Conservation (phyloP, 2,888 invertebrate genomes). For the Sphaerophoria taeniata region DNA sequence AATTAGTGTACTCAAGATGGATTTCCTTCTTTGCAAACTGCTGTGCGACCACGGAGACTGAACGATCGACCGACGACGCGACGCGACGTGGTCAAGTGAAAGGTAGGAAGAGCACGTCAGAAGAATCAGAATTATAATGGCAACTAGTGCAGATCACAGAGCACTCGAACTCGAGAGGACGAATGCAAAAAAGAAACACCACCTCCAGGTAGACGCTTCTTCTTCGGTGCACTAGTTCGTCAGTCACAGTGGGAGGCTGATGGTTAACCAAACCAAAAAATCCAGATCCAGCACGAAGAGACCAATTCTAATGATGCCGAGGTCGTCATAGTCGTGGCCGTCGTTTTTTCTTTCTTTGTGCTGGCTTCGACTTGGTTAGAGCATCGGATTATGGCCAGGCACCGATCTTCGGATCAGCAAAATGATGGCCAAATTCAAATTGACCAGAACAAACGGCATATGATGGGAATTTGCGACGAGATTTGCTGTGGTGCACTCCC, state of each 20-base stretch:
- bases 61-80: neutral
- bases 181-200: conserved; percentile 44
- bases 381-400: neutral
- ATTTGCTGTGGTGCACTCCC: conserved; percentile 44
- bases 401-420: conserved; percentile 35
- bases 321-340: conserved; percentile 51
- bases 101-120: conserved; percentile 49
- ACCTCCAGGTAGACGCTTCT: conserved; percentile 51
- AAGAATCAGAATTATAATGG: conserved; percentile 66
- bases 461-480: conserved; percentile 55
- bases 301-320: conserved; percentile 72
- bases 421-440: conserved; percentile 68
- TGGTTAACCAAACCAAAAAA: conserved; percentile 34
- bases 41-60: too few relatives aligned
- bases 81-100: conserved; percentile 6
- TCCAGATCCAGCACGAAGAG: conserved; percentile 46
- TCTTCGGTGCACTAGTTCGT: conserved; percentile 54
- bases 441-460: conserved; percentile 66
- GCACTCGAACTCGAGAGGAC: conserved; percentile 29
- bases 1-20: conserved; percentile 70
- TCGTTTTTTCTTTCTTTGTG: neutral
- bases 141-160: conserved; percentile 12
- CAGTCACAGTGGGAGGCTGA: conserved; percentile 64
- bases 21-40: conserved; percentile 54
- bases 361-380: neutral